Conservation (phyloP, 2,113 vertebrate species). For the Dinomys branickii region DNA sequence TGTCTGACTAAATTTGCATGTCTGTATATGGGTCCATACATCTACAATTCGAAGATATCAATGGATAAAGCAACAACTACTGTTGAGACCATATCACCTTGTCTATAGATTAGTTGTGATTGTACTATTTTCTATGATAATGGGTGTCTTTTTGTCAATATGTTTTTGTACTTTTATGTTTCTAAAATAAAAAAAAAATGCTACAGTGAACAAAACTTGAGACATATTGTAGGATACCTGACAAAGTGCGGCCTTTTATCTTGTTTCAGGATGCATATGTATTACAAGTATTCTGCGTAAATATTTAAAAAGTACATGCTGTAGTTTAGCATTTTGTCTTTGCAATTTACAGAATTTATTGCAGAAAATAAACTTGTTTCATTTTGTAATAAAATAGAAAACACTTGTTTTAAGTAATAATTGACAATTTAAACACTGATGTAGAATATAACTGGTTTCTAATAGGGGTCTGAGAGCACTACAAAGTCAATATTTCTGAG, state of each 20-base stretch:
- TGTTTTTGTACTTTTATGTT: too few relatives aligned
- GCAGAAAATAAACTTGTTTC: conserved; percentile 87
- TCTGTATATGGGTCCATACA: too few relatives aligned
- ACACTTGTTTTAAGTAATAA: background rate
- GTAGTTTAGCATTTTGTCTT: conserved; percentile 85
- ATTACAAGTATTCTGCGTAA: conserved; percentile 88
- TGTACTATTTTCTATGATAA: too few relatives aligned
- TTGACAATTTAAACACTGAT: background rate
- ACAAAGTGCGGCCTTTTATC: conserved; percentile 83
- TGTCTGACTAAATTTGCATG: too few relatives aligned
- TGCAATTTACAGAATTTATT: conserved; percentile 86
- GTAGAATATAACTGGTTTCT: background rate
- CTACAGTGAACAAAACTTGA: conserved; percentile 85
- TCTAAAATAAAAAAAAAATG: too few relatives aligned
- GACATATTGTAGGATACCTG: conserved; percentile 85
- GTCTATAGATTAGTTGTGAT: too few relatives aligned
- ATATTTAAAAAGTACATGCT: conserved; percentile 86
- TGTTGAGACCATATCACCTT: too few relatives aligned
- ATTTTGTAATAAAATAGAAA: conserved; percentile 68
- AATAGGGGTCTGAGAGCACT: background rate
- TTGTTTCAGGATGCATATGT: conserved; percentile 87
- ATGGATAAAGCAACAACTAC: too few relatives aligned
- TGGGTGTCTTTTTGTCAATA: too few relatives aligned
- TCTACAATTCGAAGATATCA: too few relatives aligned
- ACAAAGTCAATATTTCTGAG: background rate